These are phyloP conservation scores for Syndactyla subalaris DNA, from an alignment of 2,797 vertebrate species.

Conservation along the genomic window DNA sequence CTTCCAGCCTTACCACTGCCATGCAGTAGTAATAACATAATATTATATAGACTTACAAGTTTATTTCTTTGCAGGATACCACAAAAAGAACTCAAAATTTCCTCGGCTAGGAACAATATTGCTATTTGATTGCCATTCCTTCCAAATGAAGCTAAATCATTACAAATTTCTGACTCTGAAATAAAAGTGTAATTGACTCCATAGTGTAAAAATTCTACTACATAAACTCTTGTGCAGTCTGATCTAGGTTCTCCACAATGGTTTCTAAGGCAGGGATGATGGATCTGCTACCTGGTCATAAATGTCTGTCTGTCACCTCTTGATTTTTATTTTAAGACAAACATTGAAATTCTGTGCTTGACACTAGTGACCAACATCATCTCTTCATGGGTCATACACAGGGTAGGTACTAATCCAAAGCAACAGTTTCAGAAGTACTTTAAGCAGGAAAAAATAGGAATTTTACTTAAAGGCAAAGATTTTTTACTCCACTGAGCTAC, in stretches of 20 bases:
- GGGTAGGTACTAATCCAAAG: not conserved
- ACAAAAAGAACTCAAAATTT: not conserved
- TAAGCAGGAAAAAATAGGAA: not conserved
- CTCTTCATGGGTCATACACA: not conserved
- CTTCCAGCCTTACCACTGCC: slow-evolving; percentile 48
- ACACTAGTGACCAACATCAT: not conserved
- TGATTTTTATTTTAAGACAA: not conserved
- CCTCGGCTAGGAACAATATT: not conserved
- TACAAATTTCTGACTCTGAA: not conserved
- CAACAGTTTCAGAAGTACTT: not conserved
- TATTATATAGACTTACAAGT: not conserved
- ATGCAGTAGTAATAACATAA: not conserved
- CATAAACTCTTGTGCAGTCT: not conserved
- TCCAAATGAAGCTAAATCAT: not conserved
- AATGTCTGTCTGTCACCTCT: not conserved
- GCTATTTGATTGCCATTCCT: not conserved
- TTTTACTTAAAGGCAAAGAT: not conserved
- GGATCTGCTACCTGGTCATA: not conserved
- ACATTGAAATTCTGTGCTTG: not conserved
- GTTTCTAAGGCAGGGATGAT: not conserved
- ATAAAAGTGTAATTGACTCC: not conserved
- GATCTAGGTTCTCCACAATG: not conserved
- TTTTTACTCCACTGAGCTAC: not conserved
- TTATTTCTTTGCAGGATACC: slow-evolving; percentile 6
- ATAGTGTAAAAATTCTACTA: not conserved